A percentile compares a stretch with the other conserved stretches of the same genome.
Conservation (phyloP, 2,888 invertebrate genomes). For the Drosophila flavopinicola region DNA sequence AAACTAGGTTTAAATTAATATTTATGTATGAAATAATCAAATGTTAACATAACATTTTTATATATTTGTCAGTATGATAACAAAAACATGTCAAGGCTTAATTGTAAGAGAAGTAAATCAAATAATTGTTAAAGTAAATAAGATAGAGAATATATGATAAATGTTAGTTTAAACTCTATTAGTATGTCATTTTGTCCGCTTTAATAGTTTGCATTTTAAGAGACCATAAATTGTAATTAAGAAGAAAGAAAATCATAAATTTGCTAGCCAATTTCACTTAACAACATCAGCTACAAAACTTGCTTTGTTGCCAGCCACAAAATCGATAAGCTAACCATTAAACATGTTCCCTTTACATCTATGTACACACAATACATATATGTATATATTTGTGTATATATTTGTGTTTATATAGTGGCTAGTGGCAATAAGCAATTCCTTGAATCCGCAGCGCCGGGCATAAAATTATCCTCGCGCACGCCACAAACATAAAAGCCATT, state of each 20-base stretch:
- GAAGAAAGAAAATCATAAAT: slow-evolving; percentile 74
- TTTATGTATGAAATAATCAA: background rate
- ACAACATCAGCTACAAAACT: slow-evolving; percentile 10
- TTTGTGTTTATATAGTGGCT: slow-evolving; percentile 10
- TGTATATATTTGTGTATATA: slow-evolving; percentile 17
- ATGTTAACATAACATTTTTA: background rate
- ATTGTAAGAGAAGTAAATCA: no score
- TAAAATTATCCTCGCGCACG: slow-evolving; percentile 74
- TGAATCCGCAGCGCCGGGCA: slow-evolving; percentile 48
- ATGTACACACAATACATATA: background rate
- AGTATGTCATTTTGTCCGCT: background rate
- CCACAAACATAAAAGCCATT: slow-evolving; percentile 77
- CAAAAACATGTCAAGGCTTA: no score
- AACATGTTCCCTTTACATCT: slow-evolving; percentile 45
- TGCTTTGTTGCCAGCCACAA: slow-evolving; percentile 22
- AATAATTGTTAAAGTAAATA: no score
- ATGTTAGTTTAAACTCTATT: background rate
- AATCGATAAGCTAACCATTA: slow-evolving; percentile 68
- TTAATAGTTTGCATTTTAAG: slow-evolving; percentile 7
- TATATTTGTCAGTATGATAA: background rate
- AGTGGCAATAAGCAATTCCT: slow-evolving; percentile 59
- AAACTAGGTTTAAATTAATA: background rate
- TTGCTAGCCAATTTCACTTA: slow-evolving; percentile 34
- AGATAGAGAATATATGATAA: no score
- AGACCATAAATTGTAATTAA: slow-evolving; percentile 36